phyloP scores from a whole-genome alignment of 2,113 vertebrate genomes.

The Halcyon senegalensis region DNA sequence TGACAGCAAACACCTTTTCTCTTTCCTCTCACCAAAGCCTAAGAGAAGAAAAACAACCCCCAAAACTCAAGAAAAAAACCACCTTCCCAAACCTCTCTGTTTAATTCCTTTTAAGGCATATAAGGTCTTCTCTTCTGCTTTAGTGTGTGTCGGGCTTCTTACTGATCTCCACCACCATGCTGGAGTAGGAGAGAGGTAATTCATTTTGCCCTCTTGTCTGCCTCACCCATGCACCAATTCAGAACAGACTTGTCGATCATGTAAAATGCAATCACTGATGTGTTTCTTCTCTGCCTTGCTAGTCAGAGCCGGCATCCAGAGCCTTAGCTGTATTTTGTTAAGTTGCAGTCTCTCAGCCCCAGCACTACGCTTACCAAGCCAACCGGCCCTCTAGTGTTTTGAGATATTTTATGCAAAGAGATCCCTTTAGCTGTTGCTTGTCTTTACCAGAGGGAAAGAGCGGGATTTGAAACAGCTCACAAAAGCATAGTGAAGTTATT shows the following conservation, averaged over 20 bases:
- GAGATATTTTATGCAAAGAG: constrained; percentile 8
- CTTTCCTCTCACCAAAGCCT: not conserved
- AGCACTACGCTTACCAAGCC: not conserved
- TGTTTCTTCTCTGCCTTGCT: not conserved
- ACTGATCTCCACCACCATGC: not conserved
- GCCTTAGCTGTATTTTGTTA: not conserved
- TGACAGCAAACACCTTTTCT: not conserved
- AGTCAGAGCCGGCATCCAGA: not conserved
- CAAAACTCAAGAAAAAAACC: fast-evolving
- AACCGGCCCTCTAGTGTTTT: constrained; percentile 24
- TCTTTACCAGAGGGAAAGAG: not conserved
- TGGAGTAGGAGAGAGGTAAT: not conserved
- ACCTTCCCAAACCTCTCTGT: not conserved
- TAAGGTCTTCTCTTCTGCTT: not conserved
- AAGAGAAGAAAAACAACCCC: not conserved
- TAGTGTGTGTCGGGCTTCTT: not conserved
- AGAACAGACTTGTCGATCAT: constrained; percentile 21
- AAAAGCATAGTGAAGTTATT: not conserved
- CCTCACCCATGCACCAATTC: not conserved
- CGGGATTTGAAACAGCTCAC: not conserved
- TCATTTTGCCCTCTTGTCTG: not conserved
- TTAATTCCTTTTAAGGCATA: not conserved
- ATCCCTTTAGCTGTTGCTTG: not conserved
- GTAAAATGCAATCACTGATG: not conserved
- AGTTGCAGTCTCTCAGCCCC: not conserved